A percentile compares a stretch with the other conserved stretches of the same genome.
Evolutionary conservation across 1,140 invertebrate species (phyloP).

Genomic region (Polypedilum pembai): DNA sequence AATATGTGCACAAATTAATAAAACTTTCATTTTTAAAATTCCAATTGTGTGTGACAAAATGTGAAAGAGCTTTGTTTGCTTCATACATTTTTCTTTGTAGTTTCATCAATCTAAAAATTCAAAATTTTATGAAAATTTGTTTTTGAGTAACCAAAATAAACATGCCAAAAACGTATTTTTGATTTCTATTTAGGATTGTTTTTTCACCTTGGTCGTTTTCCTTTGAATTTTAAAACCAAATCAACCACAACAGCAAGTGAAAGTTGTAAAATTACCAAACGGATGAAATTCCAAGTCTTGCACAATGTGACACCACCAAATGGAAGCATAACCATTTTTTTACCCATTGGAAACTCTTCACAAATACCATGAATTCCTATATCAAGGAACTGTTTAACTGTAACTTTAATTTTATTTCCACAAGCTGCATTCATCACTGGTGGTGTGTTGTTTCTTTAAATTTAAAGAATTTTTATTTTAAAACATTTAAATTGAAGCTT

Average conservation of each 20-base stretch:
- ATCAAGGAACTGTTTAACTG: not conserved
- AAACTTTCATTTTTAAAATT: constrained; percentile 69
- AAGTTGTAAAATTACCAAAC: not conserved
- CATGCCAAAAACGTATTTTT: too few species aligned
- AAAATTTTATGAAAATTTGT: too few species aligned
- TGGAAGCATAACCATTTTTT: not conserved
- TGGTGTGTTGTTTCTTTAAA: not conserved
- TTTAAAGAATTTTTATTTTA: not conserved
- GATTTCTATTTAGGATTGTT: too few species aligned
- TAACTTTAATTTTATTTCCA: not conserved
- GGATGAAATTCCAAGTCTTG: not conserved
- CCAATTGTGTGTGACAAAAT: constrained; percentile 78
- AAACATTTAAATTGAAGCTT: too few species aligned
- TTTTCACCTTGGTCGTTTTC: not conserved
- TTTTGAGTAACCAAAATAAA: too few species aligned
- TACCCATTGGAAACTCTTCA: not conserved
- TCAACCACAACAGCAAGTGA: not conserved
- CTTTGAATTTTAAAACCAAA: not conserved
- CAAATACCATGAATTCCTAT: not conserved
- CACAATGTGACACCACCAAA: not conserved
- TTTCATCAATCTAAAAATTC: constrained; percentile 58
- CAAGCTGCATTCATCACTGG: not conserved
- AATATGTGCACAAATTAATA: constrained; percentile 49
- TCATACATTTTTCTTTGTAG: constrained; percentile 72
- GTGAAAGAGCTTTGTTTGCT: constrained; percentile 64